phyloP scores from a whole-genome alignment of 1,140 invertebrate species.

The Papilio helenus region DNA sequence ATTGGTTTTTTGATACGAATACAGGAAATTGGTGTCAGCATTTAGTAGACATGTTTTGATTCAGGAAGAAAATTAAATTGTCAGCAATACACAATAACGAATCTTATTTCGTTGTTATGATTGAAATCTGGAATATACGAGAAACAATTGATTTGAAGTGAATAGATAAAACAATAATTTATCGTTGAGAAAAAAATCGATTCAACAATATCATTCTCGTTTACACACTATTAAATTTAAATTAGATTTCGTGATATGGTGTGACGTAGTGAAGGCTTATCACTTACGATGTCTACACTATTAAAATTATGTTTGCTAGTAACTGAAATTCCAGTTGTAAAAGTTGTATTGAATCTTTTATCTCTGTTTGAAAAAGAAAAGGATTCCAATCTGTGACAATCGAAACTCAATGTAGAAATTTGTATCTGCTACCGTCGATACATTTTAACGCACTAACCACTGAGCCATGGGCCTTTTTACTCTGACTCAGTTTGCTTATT shows the following conservation, averaged over 20 bases:
- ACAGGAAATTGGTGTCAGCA: background rate
- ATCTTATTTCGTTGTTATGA: no score
- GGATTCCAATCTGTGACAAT: no score
- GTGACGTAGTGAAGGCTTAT: background rate
- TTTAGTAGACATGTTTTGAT: background rate
- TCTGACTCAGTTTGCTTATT: no score
- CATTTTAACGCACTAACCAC: background rate
- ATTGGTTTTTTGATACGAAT: background rate
- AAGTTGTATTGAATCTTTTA: background rate
- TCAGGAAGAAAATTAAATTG: background rate
- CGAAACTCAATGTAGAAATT: no score
- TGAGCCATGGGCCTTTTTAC: background rate
- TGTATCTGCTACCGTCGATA: background rate
- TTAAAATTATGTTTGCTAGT: no score
- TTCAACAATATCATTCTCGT: background rate
- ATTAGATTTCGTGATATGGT: constrained; percentile 2
- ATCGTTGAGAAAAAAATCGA: background rate
- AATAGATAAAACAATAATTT: no score
- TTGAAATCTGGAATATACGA: no score
- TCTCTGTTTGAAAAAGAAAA: no score
- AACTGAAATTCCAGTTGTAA: no score
- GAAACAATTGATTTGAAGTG: no score
- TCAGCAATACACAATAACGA: background rate
- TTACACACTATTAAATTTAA: constrained; percentile 11
- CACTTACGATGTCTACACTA: background rate